phyloP scores from a whole-genome alignment of 2,797 vertebrate species.

The Falco columbarius region DNA sequence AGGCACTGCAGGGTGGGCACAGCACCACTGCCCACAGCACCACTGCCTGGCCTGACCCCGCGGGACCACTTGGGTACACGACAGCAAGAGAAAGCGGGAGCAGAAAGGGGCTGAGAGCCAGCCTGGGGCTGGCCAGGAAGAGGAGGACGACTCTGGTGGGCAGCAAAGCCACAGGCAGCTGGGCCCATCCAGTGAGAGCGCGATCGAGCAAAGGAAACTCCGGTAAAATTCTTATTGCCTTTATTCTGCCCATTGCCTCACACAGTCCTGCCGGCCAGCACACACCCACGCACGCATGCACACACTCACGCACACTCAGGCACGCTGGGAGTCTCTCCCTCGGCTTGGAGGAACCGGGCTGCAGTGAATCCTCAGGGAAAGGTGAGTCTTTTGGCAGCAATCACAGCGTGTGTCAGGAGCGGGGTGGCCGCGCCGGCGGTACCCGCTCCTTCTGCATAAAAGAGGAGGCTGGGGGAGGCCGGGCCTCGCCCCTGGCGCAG shows the following conservation, averaged over 20 bases:
- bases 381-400: conserved; percentile 76
- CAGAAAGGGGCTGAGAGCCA: not conserved
- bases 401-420: conserved; percentile 75
- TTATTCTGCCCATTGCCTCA: conserved; percentile 78
- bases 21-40: not conserved
- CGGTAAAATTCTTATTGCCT: conserved; percentile 80
- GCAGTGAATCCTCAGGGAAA: conserved; percentile 56
- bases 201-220: conserved; percentile 64
- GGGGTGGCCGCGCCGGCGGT: conserved; percentile 16
- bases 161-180: not conserved
- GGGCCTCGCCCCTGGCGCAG: conserved; percentile 10
- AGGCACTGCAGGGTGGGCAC: not conserved
- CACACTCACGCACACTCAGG: conserved; percentile 73
- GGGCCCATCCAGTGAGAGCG: not conserved
- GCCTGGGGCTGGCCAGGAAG: not conserved
- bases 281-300: conserved; percentile 63
- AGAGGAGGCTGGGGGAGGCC: conserved; percentile 57
- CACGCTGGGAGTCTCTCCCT: conserved; percentile 75
- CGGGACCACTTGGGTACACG: fast-evolving
- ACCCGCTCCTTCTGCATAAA: conserved; percentile 74
- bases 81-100: not conserved
- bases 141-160: not conserved
- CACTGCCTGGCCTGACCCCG: not conserved
- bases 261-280: conserved; percentile 73
- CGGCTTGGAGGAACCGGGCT: conserved; percentile 58